Base-by-base conservation (phyloP, 2,113 vertebrate species). In the Miniopterus natalensis region DNA sequence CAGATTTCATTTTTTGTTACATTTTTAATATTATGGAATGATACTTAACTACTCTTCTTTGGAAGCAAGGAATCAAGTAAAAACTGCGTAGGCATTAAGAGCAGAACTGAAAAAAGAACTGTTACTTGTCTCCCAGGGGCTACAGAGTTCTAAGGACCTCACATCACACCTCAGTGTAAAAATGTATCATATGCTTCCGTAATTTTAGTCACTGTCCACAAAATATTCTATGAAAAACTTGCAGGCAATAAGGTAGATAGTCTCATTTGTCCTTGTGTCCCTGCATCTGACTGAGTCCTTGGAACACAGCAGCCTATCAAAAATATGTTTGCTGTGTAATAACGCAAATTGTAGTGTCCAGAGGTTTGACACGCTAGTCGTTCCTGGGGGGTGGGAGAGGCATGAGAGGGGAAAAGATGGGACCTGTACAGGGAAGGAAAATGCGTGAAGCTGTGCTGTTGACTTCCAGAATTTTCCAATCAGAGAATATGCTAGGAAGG, bases 351-450 rank as follows among this genome's bases (percentile, higher is more conserved):
- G 3, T 45, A n/a, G 6, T 13, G 25, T 14, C 10, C 25, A 66
- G 27, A 42, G 15, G 36, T 51, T 88, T 77, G 73, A 81, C 1
- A 85, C 3, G 45, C 31, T 61, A 8, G 36, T 36, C 36, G 36
- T 36, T 36, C 10, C 6, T 36, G 6, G 3, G 6, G 42, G 9
- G 6, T 23, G 27, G 6, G 31, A 40, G 1, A 0, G 0, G 40
- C 20, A 25, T 61, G 7, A 6, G 51, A 14, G 12, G 47, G 29
- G 80, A 15, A 70, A 84, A 65, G 27, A 42, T 14, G 13, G 15
- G 0, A 17, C 8, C 79, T 12, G 1, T 0, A 29, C 9, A 68
- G 1, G 21, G 3, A 68, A 0, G 10, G 3, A 51, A n/a, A 49
- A 73, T 66, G 65, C 31, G 2, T 25, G 40, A 77, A 70, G 25